Evolutionary conservation across 1,140 invertebrate species (phyloP), one percentile per base, ranked within the genome.

Genomic region (Sweltsa coloradensis): DNA sequence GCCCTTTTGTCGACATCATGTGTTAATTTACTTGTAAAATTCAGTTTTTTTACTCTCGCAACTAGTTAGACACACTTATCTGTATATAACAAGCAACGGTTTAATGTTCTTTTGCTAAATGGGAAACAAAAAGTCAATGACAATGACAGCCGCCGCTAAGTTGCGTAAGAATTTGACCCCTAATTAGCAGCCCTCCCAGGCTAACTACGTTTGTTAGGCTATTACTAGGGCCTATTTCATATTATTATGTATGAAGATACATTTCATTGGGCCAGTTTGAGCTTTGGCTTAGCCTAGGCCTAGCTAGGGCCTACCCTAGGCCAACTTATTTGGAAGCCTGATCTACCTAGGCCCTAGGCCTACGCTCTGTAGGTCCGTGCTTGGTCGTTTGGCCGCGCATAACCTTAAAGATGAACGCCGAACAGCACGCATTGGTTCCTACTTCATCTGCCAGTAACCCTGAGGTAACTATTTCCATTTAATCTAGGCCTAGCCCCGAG

Each of bases 381-480:
- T 23, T 16, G 4, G 14, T 42, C 19, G 16, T 42, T 16, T 42
- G 14, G 29, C 14, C 14, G 29, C 14, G 14, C 29, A 31, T 31
- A 13, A 13, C 14, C 2, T 55, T 53, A 56, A 69, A 64, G 53
- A 70, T 70, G 67, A 70, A 70, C 59, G 67, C 58, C 55, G 67
- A 70, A 56, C 67, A 70, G 55, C 67, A 70, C 64, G 63, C 66
- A 54, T 58, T 68, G 62, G 23, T 14, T 34, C 67, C 66, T 59
- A 63, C 65, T 53, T 64, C 67, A 37, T 66, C 67, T 60, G 63
- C 66, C 62, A 65, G 63, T 56, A 63, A 67, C 57, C 64, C 67
- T 62, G 66, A 69, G 63, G 67, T 68, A 55, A 65, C 60, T 51
- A 53, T 34, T 47, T 44, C 27, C 11, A 3, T 48, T 41, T 25